Base-by-base conservation (phyloP, 2,888 invertebrate species). In the Digitonthophagus gazella region DNA sequence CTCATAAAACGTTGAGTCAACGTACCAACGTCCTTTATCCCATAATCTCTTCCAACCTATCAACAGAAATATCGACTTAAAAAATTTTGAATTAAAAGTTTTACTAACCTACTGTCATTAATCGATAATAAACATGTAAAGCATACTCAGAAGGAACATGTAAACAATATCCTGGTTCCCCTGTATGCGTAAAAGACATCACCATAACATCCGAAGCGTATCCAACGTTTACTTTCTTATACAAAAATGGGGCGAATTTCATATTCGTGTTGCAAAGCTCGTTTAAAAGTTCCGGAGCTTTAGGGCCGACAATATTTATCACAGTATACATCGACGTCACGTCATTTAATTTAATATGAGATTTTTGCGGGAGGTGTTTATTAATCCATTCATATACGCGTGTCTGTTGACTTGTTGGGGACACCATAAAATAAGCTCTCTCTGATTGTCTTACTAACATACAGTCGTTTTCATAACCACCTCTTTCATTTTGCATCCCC, bases 381-480 rank as follows among this genome's bases (percentile, higher is more conserved):
- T 82, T 83, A 84, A 93, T 87, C 92, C 92, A 92, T 73, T 89
- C 87, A 75, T 86, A 87, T 57, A 90, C 87, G 15, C 91, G 84
- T 0, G 91, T 91, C 83, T 93, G 91, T 78, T 92, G 92, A 70
- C 89, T 89, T 1, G 92, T 91, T 1, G 92, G 92, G 0, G 91
- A 91, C n/a, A 93, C 90, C 87, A 93, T 90, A 78, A 91, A 90
- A 77, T 86, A 91, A 75, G 89, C 89, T 76, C 88, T 89, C 71
- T 87, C 84, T 1, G 84, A 81, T 75, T 88, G 84, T 20, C 90
- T 83, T 1, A 90, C 88, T n/a, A 91, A 80, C 83, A 90, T 88
- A 76, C 91, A 91, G 78, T 91, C 91, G 78, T 91, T 91, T 80
- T 91, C 91, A 77, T 89, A 91, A 19, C 90, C 90, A 54, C 91